Base-by-base conservation (phyloP, 2,113 vertebrate species). In the Sapajus apella region DNA sequence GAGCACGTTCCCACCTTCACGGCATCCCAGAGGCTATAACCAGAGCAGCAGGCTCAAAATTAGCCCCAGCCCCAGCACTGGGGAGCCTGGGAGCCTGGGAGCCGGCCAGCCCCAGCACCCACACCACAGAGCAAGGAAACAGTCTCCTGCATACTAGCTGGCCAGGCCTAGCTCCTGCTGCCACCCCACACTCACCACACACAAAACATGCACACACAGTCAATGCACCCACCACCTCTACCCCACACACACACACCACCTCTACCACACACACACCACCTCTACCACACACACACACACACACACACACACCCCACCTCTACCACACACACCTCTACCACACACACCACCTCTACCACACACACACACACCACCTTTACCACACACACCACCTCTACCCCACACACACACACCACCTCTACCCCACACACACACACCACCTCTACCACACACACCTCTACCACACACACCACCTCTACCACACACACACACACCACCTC, bases 1-100 rank as follows among this genome's bases (percentile, higher is more conserved):
- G 92, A 93, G 96, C 87, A 92, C 88, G 85, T 96, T 96, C 92
- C 97, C 97, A 98, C 94, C 97, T 97, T 95, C 96, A 95, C 10
- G 11, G 96, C 14, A 43, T 95, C 94, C 97, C 82, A 79, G 87
- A 95, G 90, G 90, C 96, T 96, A 97, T 95, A 97, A 94, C 43
- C 14, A 2, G 92, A 96, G 73, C 70, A 76, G 70, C 45, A 18
- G 47, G 45, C 81, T 95, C 97, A 88, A 97, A 97, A 97, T 96
- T 96, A 97, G 90, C 95, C 52, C 0, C 0, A 84, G 76, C 32
- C 2, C 30, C 0, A 91, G 95, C 37, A 9, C 43, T 30, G 12
- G 45, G 43, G 68, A 35, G 30, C 68, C 73, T 32, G 21, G 45
- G 45, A 35, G 30, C 68, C 73, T 32, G 21, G 45, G 45, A 47